These are phyloP conservation scores for Lasioglossum zephyrum DNA, from an alignment of 2,888 invertebrate species.

Conservation along the genomic window DNA sequence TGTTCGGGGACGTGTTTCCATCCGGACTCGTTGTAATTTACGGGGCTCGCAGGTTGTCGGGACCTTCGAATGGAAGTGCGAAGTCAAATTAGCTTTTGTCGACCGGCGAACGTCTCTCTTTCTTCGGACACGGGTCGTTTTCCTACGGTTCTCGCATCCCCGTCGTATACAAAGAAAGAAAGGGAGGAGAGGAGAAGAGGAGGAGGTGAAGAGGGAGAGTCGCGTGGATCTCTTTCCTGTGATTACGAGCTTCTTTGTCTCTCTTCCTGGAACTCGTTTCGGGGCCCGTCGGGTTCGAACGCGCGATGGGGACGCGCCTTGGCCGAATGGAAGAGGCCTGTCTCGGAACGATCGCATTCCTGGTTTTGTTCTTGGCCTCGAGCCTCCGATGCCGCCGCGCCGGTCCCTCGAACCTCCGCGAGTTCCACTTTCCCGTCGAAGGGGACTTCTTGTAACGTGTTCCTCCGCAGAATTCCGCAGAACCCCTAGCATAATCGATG, in stretches of 20 bases:
- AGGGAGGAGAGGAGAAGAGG: background rate
- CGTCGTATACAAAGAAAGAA: background rate
- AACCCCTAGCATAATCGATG: constrained; percentile 32
- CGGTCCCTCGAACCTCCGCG: background rate
- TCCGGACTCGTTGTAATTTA: constrained; percentile 32
- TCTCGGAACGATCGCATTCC: constrained; percentile 53
- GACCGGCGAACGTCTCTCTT: constrained; percentile 37
- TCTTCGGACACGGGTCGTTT: constrained; percentile 2
- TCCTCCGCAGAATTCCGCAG: background rate
- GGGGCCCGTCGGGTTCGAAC: constrained; percentile 27
- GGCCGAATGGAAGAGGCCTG: constrained; percentile 3
- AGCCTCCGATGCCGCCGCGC: background rate
- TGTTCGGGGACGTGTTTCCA: constrained; percentile 17
- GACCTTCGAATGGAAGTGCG: constrained; percentile 50
- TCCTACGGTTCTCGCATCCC: background rate
- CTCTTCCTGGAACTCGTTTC: constrained; percentile 71
- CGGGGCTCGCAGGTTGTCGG: constrained; percentile 30
- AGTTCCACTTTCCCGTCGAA: constrained; percentile 26
- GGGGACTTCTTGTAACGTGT: constrained; percentile 22
- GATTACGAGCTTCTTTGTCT: constrained; percentile 62
- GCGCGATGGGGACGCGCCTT: background rate
- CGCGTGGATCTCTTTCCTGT: constrained; percentile 44
- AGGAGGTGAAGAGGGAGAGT: background rate
- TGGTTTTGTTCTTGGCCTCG: constrained; percentile 39
- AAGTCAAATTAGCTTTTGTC: constrained; percentile 69